Conservation (phyloP, 2,113 vertebrate genomes). For the Nipponia nippon region DNA sequence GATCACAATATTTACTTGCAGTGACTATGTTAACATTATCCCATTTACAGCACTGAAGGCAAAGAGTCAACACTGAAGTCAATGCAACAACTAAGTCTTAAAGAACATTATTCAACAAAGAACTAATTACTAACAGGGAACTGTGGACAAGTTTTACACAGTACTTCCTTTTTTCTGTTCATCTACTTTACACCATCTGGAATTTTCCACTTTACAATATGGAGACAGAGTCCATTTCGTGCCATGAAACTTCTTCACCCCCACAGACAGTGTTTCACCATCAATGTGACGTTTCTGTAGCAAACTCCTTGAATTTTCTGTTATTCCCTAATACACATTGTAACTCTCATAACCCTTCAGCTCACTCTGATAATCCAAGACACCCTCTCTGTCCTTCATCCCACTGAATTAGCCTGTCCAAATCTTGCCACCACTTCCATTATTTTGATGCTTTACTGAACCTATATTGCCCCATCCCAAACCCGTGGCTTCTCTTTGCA, state of each 20-base stretch:
- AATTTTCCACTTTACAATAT: background rate
- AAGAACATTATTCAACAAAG: background rate
- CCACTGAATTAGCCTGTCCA: background rate
- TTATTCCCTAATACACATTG: background rate
- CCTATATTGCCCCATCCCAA: background rate
- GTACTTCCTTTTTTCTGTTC: background rate
- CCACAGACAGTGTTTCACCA: background rate
- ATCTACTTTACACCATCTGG: background rate
- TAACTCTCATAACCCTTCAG: background rate
- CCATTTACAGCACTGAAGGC: background rate
- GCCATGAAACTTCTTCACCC: background rate
- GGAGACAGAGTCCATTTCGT: background rate
- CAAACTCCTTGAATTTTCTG: background rate
- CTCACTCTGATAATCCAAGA: background rate
- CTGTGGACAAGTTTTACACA: background rate
- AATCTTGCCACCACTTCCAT: background rate
- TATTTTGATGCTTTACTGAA: background rate
- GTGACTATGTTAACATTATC: background rate
- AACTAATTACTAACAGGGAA: background rate
- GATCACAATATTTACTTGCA: background rate
- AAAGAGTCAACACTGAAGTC: background rate
- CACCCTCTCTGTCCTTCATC: background rate
- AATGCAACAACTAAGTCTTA: background rate
- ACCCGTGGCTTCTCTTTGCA: background rate
- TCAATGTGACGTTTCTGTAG: background rate